These are phyloP conservation scores for Phrynocephalus guinanensis DNA, from an alignment of 2,797 vertebrate genomes.

Conservation along the genomic window DNA sequence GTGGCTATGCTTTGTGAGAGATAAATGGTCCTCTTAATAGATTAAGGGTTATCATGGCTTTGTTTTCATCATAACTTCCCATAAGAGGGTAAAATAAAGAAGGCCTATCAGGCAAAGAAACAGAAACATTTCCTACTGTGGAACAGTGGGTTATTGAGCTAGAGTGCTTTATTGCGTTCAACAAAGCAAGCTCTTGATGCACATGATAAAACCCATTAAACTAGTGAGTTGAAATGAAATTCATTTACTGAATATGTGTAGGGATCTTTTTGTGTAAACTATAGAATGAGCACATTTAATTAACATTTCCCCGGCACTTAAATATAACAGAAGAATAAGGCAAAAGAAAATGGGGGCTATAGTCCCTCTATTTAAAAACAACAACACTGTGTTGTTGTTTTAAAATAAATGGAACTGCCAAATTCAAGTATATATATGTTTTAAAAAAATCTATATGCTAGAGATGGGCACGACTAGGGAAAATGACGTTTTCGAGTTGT, in stretches of 20 bases:
- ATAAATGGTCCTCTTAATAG: background rate
- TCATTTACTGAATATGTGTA: constrained; percentile 11
- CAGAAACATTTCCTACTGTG: background rate
- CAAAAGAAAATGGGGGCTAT: background rate
- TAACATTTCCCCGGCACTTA: background rate
- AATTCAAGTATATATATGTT: background rate
- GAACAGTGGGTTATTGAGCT: constrained; percentile 2
- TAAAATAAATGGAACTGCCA: background rate
- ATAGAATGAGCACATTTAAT: constrained; percentile 11
- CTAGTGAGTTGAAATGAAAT: background rate
- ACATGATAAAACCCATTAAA: background rate
- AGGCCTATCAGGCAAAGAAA: background rate
- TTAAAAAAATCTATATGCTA: no score
- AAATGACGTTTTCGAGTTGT: no score
- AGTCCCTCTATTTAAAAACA: background rate
- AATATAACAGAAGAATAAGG: background rate
- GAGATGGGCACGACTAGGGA: no score
- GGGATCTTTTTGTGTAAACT: background rate
- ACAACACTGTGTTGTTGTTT: background rate
- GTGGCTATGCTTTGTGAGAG: background rate
- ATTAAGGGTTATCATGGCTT: background rate
- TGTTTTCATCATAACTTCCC: background rate
- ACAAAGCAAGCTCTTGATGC: constrained; percentile 8
- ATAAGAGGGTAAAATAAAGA: background rate
- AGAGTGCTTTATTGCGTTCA: background rate